Conservation (phyloP, 2,113 vertebrate genomes). For the Amia ocellicauda region DNA sequence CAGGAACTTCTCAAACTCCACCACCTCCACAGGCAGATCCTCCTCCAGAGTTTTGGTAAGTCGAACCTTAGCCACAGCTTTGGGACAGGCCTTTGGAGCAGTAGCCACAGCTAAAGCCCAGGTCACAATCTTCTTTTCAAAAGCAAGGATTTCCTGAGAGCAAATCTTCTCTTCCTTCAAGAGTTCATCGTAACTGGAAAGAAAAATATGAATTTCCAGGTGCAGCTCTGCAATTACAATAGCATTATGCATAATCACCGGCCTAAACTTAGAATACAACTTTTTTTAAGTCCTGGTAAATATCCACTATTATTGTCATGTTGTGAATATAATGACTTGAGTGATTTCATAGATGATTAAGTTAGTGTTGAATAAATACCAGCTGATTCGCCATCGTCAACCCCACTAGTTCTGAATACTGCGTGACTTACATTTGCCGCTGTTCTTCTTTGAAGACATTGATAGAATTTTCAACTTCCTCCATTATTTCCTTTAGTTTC, state of each 20-base stretch:
- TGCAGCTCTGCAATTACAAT: too few species aligned
- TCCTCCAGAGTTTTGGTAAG: conserved; percentile 38
- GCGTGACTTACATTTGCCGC: conserved; percentile 70
- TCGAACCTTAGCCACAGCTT: conserved; percentile 47
- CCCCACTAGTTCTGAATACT: too few species aligned
- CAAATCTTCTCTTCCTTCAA: conserved; percentile 76
- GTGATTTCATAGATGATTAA: too few species aligned
- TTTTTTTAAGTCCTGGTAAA: too few species aligned
- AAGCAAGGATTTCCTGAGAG: conserved; percentile 69
- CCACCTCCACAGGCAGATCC: conserved; percentile 70
- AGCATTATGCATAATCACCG: too few species aligned
- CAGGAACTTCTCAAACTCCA: conserved; percentile 78
- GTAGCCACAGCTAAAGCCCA: conserved; percentile 60
- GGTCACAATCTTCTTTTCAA: conserved; percentile 80
- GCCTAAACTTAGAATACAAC: too few species aligned
- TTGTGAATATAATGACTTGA: too few species aligned
- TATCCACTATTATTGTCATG: too few species aligned
- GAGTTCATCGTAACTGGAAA: conserved; percentile 78
- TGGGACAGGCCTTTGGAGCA: conserved; percentile 41
- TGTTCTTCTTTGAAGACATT: conserved; percentile 80
- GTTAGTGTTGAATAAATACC: too few species aligned
- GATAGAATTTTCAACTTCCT: conserved; percentile 81
- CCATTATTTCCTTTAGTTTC: conserved; percentile 83
- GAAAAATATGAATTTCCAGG: too few species aligned
- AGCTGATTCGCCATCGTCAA: too few species aligned